These are phyloP conservation scores for Acinonyx jubatus DNA, from an alignment of 2,113 vertebrate genomes.

Conservation along the genomic window DNA sequence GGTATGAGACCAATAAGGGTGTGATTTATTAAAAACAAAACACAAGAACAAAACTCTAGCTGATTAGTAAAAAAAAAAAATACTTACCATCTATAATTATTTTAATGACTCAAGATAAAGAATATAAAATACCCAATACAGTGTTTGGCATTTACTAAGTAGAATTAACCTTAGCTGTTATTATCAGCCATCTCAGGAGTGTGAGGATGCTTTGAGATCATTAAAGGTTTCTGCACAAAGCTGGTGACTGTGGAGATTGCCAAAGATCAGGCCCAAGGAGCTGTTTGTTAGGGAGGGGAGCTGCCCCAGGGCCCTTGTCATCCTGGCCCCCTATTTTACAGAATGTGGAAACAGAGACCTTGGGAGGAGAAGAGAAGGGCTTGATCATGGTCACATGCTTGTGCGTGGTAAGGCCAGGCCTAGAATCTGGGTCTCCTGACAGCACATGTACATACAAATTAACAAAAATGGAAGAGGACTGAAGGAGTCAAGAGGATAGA, in stretches of 20 bases:
- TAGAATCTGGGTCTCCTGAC: slow-evolving; percentile 2
- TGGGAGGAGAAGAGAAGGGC: neutral
- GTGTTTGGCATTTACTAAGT: neutral
- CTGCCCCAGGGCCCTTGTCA: rapidly evolving
- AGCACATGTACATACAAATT: neutral
- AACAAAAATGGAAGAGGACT: neutral
- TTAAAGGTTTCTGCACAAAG: neutral
- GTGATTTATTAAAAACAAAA: slow-evolving; percentile 41
- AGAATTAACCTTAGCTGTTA: neutral
- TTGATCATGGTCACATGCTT: neutral
- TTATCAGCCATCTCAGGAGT: neutral
- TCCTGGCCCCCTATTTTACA: neutral
- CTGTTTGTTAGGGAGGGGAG: neutral
- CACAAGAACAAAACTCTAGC: slow-evolving; percentile 19
- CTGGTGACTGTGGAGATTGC: neutral
- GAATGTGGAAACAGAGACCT: slow-evolving; percentile 30
- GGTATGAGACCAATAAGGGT: neutral
- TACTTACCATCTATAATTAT: neutral
- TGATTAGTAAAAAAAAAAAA: slow-evolving; percentile 21
- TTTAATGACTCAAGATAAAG: slow-evolving; percentile 52
- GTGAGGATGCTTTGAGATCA: neutral
- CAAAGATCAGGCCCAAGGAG: neutral
- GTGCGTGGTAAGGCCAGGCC: neutral
- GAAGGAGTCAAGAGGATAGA: neutral
- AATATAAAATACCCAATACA: neutral